phyloP scores from a whole-genome alignment of 2,113 vertebrate genomes.

The Gulo gulo region DNA sequence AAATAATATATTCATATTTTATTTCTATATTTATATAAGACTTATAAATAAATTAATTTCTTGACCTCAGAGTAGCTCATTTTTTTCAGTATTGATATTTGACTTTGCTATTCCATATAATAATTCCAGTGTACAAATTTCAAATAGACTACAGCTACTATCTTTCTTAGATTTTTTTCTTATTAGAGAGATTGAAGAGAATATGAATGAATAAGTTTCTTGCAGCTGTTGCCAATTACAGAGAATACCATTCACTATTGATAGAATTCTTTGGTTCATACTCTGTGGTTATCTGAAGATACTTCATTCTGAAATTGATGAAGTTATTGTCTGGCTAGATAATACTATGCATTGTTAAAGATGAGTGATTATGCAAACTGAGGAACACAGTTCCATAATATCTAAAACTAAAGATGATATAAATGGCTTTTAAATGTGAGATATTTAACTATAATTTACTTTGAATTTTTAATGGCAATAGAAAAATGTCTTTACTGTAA shows the following conservation, averaged over 20 bases:
- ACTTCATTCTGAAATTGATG: background rate
- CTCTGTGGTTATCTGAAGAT: constrained; percentile 26
- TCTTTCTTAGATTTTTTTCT: background rate
- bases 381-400: background rate
- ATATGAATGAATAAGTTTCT: constrained; percentile 27
- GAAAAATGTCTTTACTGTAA: background rate
- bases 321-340: constrained; percentile 23
- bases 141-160: background rate
- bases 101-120: background rate
- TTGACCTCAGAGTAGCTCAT: background rate
- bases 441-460: constrained; percentile 36
- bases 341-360: background rate
- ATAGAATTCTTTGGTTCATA: constrained; percentile 48
- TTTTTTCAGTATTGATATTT: background rate
- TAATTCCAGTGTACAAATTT: background rate
- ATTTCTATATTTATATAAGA: background rate
- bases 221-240: constrained; percentile 39
- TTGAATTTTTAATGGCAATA: background rate
- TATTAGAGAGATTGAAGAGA: background rate
- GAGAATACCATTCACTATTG: background rate
- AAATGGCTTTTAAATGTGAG: constrained; percentile 34
- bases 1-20: no score
- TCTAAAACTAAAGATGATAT: background rate
- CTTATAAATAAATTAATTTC: constrained; percentile 19
- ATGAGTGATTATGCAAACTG: background rate